Percentiles rank a stretch among this genome's conserved stretches.
phyloP scores from a whole-genome alignment of 2,113 vertebrate genomes.

The Crocuta crocuta region DNA sequence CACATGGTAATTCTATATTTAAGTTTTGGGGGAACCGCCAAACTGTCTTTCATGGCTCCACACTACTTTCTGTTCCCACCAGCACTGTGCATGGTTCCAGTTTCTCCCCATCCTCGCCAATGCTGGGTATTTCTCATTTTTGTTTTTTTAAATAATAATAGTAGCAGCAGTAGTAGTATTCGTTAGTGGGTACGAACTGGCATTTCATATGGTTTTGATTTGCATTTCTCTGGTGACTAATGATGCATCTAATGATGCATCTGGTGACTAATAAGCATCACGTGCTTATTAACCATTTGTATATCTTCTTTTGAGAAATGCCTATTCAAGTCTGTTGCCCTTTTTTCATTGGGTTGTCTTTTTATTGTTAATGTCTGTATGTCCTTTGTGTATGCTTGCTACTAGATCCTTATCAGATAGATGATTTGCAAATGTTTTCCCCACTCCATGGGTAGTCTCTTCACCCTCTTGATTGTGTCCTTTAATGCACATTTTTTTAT shows the following conservation, averaged over 20 bases:
- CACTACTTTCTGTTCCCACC: not conserved
- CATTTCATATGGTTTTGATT: not conserved
- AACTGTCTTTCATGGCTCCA: not conserved
- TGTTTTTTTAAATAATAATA: not conserved
- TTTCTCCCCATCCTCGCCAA: not conserved
- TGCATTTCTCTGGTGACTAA: not conserved
- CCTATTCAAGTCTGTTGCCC: not conserved
- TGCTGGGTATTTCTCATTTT: not conserved
- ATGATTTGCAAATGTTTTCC: not conserved
- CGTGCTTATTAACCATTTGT: not conserved
- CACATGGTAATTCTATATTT: not conserved
- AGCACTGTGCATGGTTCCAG: rapidly evolving
- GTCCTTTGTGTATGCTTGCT: not conserved
- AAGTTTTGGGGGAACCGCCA: not conserved
- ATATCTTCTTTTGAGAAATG: not conserved
- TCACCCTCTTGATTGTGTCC: no score
- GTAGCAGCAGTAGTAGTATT: no score
- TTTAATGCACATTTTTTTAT: not conserved
- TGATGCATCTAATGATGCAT: no score
- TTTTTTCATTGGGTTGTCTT: not conserved
- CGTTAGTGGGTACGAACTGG: not conserved
- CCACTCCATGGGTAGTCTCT: not conserved
- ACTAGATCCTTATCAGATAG: not conserved
- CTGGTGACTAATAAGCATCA: rapidly evolving
- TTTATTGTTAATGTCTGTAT: not conserved